Percentiles rank a stretch among this genome's conserved stretches.
These are phyloP conservation scores for Vanessa atalanta DNA, from an alignment of 1,140 invertebrate genomes.

Conservation along the genomic window DNA sequence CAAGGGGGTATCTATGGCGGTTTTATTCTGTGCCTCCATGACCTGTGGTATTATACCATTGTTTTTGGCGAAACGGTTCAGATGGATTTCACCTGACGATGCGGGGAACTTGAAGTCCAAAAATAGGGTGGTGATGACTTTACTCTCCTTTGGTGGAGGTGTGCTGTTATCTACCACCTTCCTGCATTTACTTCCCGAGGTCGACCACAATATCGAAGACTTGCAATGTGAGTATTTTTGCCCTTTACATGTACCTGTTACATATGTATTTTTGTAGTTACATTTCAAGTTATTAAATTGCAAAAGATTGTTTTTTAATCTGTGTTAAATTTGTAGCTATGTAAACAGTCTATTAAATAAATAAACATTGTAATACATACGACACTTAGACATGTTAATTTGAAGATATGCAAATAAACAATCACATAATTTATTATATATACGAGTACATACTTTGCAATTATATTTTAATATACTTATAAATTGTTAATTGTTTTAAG, in stretches of 20 bases:
- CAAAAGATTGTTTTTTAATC: too few relatives aligned
- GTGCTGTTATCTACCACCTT: conserved; percentile 95
- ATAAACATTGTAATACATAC: too few relatives aligned
- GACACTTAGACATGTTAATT: too few relatives aligned
- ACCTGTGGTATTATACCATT: conserved; percentile 87
- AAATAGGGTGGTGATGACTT: conserved; percentile 64
- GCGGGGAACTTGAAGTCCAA: conserved; percentile 71
- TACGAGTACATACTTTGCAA: too few relatives aligned
- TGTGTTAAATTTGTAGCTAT: too few relatives aligned
- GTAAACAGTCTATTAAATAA: too few relatives aligned
- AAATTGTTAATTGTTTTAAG: too few relatives aligned
- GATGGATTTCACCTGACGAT: conserved; percentile 79
- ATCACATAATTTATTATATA: too few relatives aligned
- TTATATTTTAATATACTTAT: too few relatives aligned
- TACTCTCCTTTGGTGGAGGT: conserved; percentile 94
- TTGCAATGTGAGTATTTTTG: conserved; percentile 75
- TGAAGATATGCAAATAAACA: too few relatives aligned
- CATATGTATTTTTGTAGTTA: neutral
- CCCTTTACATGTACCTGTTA: neutral
- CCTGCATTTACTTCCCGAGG: conserved; percentile 94
- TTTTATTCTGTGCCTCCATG: conserved; percentile 86
- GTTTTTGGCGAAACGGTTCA: conserved; percentile 83
- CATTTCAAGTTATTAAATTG: neutral
- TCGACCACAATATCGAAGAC: conserved; percentile 84
- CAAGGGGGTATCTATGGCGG: conserved; percentile 87